phyloP scores from a whole-genome alignment of 2,888 invertebrate species.

The Amblyteles armatorius region DNA sequence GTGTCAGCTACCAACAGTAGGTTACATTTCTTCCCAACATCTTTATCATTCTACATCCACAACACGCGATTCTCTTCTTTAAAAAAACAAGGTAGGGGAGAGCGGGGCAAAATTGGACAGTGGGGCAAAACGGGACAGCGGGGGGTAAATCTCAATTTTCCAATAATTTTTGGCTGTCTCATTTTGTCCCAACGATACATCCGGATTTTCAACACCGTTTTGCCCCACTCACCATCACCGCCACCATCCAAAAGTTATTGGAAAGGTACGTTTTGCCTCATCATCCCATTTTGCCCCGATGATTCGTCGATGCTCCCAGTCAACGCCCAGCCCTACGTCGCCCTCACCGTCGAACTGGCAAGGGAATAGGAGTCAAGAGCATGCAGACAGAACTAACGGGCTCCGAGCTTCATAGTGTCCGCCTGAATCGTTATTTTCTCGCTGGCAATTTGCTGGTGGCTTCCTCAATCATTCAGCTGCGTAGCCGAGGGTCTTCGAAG shows the following conservation, averaged over 20 bases:
- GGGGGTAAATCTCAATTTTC: no score
- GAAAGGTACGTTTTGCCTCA: no score
- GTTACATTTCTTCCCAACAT: no score
- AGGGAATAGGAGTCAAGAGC: not conserved
- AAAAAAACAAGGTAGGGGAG: not conserved
- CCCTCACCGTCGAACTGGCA: not conserved
- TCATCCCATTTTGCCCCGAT: no score
- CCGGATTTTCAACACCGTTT: no score
- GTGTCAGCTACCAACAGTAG: not conserved
- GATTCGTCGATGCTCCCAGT: not conserved
- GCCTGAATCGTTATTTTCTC: slow-evolving; percentile 71
- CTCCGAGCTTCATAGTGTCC: slow-evolving; percentile 51
- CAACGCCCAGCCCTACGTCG: not conserved
- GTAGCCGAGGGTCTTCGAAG: slow-evolving; percentile 45
- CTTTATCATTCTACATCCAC: not conserved
- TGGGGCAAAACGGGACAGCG: no score
- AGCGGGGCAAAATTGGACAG: no score
- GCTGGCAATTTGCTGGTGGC: slow-evolving; percentile 64
- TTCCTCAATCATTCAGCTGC: slow-evolving; percentile 73
- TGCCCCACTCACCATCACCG: no score
- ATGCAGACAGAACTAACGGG: slow-evolving; percentile 18
- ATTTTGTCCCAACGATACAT: no score
- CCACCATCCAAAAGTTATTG: no score
- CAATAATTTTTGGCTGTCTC: no score
- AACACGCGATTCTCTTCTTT: not conserved